Evolutionary conservation across 1,140 invertebrate species (phyloP), one percentile per base, ranked within the genome.

Genomic region (Zaprionus lachaisei): DNA sequence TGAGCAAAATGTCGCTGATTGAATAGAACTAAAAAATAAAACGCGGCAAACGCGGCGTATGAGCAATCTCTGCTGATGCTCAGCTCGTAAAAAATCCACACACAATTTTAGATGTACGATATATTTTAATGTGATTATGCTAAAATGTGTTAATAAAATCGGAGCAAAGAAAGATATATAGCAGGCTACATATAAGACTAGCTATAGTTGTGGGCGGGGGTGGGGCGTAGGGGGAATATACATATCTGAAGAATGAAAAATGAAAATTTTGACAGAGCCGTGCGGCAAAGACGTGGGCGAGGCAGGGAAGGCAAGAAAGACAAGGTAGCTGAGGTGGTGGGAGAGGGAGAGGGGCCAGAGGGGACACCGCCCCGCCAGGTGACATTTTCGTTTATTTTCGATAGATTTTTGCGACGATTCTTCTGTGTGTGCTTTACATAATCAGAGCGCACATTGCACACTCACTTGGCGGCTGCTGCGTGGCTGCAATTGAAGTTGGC

Each of bases 11-110:
- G 84, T 89, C 84, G 81, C 84, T 89, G 84, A 89, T 89, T 89
- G 84, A 89, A 89, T 84, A 78, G 60, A 89, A 81, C 81, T 89
- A 89, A 90, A 89, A 89, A 89, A 89, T 89, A 89, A 90, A 83
- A 47, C n/a, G 74, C 84, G 82, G 68, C 78, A 89, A 65, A 84
- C 68, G 37, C 71, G 78, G 74, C 84, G 83, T 81, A 80, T 89
- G 81, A 89, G 84, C 84, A 86, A 89, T 86, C 72, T 71, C 74
- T 51, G 62, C 22, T 22, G 22, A 74, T 69, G 77, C 73, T 64
- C 70, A 57, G 47, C 71, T 56, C 62, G 79, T 61, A 58, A 81
- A 47, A 56, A 31, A 22, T 47, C 14, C 7, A 57, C 34, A 65
- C 22, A 66, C 31, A 28, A 70, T 38, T 57, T 51, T 44, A 66